Conservation (phyloP, 2,888 invertebrate species). For the Drosophila macrothrix region DNA sequence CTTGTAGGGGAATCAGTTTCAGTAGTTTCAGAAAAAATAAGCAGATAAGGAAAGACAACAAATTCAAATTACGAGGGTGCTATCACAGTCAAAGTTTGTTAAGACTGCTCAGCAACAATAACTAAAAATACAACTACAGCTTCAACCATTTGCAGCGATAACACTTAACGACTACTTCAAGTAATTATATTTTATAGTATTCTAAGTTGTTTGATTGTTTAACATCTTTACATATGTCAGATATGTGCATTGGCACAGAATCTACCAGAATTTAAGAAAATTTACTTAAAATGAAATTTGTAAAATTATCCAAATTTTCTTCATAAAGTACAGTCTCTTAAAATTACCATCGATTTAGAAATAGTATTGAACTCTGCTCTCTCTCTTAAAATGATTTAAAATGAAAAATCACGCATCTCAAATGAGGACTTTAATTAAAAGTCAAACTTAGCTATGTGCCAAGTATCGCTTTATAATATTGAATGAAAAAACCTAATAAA, state of each 20-base stretch:
- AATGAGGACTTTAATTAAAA: background rate
- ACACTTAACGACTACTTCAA: background rate
- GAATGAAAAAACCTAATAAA: background rate
- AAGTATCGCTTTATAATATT: constrained; percentile 6
- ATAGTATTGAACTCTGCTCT: no score
- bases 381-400: background rate
- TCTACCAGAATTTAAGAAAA: background rate
- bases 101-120: constrained; percentile 1
- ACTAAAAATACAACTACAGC: background rate
- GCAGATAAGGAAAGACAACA: constrained; percentile 20
- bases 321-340: no score
- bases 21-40: background rate
- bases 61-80: constrained; percentile 28
- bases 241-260: background rate
- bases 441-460: background rate
- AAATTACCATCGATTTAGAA: no score
- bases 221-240: background rate
- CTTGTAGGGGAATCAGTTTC: constrained; percentile 21
- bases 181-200: background rate
- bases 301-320: background rate
- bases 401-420: background rate
- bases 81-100: constrained; percentile 14
- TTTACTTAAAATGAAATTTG: background rate
- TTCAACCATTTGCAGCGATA: background rate
- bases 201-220: background rate